These are phyloP conservation scores for Drosophila affinis DNA, from an alignment of 2,888 invertebrate genomes.

Conservation along the genomic window DNA sequence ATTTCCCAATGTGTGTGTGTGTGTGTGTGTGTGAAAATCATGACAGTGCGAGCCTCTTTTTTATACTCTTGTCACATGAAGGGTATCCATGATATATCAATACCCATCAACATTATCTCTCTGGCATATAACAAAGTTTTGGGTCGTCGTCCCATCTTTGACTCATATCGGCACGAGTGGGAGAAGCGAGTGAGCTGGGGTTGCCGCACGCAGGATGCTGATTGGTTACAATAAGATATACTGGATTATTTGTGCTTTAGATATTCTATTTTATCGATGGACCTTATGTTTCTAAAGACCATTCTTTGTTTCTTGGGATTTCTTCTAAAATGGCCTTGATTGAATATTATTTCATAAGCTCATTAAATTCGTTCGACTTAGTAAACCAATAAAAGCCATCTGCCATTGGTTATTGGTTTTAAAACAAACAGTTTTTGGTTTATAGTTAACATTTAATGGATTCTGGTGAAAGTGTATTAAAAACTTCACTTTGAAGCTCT, in stretches of 20 bases:
- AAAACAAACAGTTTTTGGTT: background rate
- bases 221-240: too few species aligned
- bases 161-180: too few species aligned
- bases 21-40: conserved; percentile 33
- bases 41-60: conserved; percentile 49
- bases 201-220: too few species aligned
- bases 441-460: background rate
- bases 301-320: too few species aligned
- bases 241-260: too few species aligned
- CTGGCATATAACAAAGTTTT: too few species aligned
- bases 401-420: background rate
- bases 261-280: too few species aligned
- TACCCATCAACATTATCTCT: too few species aligned
- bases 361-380: background rate
- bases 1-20: conserved; percentile 12
- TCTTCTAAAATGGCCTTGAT: background rate
- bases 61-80: conserved; percentile 11
- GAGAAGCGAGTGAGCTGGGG: too few species aligned
- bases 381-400: too few species aligned
- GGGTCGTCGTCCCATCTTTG: too few species aligned
- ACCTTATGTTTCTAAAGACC: too few species aligned
- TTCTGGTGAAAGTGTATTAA: background rate
- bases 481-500: background rate
- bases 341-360: background rate
- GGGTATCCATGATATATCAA: background rate